A percentile compares a stretch with the other conserved stretches of the same genome.
Evolutionary conservation across 2,797 vertebrate species (phyloP).

Genomic region (Brotula barbata): DNA sequence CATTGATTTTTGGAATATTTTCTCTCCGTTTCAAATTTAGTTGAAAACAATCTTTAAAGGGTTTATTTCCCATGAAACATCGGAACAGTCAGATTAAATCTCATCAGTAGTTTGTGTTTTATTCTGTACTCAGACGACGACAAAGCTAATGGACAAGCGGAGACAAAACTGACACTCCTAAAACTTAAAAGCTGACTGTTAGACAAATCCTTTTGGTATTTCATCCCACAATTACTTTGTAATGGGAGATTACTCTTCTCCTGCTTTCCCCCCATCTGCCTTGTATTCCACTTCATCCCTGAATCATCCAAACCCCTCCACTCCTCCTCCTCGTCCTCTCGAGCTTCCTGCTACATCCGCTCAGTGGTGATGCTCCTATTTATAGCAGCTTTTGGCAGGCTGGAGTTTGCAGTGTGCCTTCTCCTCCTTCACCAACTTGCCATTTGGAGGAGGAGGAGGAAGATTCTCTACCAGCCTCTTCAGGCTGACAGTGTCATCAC

Average conservation of each 20-base stretch:
- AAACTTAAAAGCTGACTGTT: too few species aligned
- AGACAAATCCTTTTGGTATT: too few species aligned
- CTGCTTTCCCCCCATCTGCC: background rate
- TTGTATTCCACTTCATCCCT: slow-evolving; percentile 29
- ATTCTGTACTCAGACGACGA: too few species aligned
- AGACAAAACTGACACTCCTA: too few species aligned
- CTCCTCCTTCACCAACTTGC: slow-evolving; percentile 1
- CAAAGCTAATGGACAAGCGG: too few species aligned
- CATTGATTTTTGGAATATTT: too few species aligned
- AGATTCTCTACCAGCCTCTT: slow-evolving; percentile 30
- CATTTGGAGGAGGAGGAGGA: slow-evolving; percentile 38
- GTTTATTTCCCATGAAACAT: too few species aligned
- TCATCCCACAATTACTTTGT: background rate
- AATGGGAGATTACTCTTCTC: slow-evolving; percentile 7
- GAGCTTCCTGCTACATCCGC: slow-evolving; percentile 44
- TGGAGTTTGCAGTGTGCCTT: slow-evolving; percentile 43
- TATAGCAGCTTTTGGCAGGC: slow-evolving; percentile 69
- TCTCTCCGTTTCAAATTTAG: too few species aligned
- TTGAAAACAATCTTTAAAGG: too few species aligned
- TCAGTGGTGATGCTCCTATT: slow-evolving; percentile 63
- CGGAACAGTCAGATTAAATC: too few species aligned
- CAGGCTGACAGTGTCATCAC: slow-evolving; percentile 30
- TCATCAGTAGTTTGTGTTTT: too few species aligned
- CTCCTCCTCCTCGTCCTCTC: slow-evolving; percentile 34
- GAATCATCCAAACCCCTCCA: slow-evolving; percentile 45